Conservation (phyloP, 2,888 invertebrate genomes). For the Hirtodrosophila alboralis region DNA sequence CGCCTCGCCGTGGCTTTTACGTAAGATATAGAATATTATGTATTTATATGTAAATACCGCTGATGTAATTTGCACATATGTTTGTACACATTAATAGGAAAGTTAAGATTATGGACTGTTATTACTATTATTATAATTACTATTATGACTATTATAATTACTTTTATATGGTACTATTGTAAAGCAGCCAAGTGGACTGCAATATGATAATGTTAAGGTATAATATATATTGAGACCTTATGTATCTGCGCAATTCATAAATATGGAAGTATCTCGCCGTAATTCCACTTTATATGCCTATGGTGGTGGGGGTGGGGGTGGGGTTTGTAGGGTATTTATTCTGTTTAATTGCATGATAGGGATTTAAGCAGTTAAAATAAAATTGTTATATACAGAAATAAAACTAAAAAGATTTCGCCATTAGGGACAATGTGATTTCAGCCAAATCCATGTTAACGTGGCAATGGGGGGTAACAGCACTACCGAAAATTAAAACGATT, state of each 20-base stretch:
- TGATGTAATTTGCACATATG: constrained; percentile 29
- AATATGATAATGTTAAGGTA: constrained; percentile 4
- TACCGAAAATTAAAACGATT: constrained; percentile 23
- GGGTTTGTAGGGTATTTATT: constrained; percentile 5
- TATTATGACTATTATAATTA: too few relatives aligned
- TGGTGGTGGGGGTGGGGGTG: too few relatives aligned
- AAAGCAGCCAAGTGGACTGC: constrained; percentile 27
- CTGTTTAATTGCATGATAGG: constrained; percentile 25
- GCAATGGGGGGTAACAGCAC: constrained; percentile 32
- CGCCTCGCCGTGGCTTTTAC: constrained; percentile 80
- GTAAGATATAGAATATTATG: constrained; percentile 27
- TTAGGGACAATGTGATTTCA: constrained; percentile 16
- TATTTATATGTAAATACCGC: constrained; percentile 10
- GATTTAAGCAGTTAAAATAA: constrained; percentile 25
- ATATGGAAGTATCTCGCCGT: constrained; percentile 5
- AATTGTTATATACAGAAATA: constrained; percentile 25
- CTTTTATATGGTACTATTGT: too few relatives aligned
- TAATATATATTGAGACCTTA: constrained; percentile 8
- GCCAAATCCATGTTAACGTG: constrained; percentile 24
- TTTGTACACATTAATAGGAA: constrained; percentile 6
- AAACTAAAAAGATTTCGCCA: constrained; percentile 19
- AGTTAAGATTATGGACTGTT: constrained; percentile 33
- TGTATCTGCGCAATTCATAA: constrained; percentile 3
- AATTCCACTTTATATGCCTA: constrained; percentile 26
- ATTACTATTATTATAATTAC: constrained; percentile 31